Percentiles rank a stretch among this genome's conserved stretches.
These are phyloP conservation scores for Pantherophis guttatus DNA, from an alignment of 2,113 vertebrate genomes.

Conservation along the genomic window DNA sequence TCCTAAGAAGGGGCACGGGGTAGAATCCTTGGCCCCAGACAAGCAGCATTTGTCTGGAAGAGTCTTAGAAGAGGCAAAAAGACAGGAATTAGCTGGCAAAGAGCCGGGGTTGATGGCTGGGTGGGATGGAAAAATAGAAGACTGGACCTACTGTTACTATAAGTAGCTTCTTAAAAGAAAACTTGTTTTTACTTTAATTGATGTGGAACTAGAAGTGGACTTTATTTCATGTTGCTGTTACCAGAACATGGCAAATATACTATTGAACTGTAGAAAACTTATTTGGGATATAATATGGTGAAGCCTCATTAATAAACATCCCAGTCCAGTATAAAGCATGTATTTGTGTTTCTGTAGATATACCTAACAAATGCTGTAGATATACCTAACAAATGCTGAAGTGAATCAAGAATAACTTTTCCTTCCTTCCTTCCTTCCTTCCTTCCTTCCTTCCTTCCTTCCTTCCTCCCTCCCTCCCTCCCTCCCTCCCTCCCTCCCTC, in stretches of 20 bases:
- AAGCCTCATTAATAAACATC: not conserved
- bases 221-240: not conserved
- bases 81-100: constrained; percentile 24
- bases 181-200: not conserved
- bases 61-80: constrained; percentile 31
- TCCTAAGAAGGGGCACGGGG: constrained; percentile 57
- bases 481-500: not conserved
- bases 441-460: not conserved
- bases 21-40: constrained; percentile 53
- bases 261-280: not conserved
- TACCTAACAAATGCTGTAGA: not conserved
- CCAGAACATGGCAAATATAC: not conserved
- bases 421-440: not conserved
- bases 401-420: not conserved
- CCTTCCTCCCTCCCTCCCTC: too few species aligned
- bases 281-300: not conserved
- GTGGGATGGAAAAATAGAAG: not conserved
- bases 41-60: constrained; percentile 43
- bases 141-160: not conserved
- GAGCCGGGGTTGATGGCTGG: not conserved
- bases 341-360: not conserved
- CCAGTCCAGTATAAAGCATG: not conserved
- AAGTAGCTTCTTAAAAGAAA: not conserved
- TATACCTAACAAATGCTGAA: not conserved
- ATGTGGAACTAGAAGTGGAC: not conserved